Conservation (phyloP, 2,113 vertebrate species). For the Boulengeromyrus knoepffleri region DNA sequence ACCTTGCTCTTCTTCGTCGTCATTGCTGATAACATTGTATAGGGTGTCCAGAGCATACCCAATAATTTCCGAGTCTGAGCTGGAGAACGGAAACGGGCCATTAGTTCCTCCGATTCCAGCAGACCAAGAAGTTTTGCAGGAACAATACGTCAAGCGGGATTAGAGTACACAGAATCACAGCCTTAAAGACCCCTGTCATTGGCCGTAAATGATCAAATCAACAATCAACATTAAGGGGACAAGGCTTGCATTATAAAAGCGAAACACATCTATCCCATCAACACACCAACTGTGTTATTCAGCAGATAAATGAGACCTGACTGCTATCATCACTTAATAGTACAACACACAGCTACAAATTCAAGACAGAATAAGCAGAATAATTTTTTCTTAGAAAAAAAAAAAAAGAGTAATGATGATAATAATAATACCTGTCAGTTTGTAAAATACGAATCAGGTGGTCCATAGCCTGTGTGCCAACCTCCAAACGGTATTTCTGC, state of each 20-base stretch:
- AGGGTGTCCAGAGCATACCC: conserved; percentile 95
- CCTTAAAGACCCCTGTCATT: not conserved
- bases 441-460: conserved; percentile 86
- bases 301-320: not conserved
- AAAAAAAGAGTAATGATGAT: too few species aligned
- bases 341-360: not conserved
- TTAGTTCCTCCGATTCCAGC: not conserved
- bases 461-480: conserved; percentile 88
- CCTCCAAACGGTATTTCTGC: conserved; percentile 92
- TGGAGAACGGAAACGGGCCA: conserved; percentile 21
- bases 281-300: not conserved
- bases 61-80: conserved; percentile 97
- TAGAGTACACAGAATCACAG: not conserved
- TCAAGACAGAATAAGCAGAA: not conserved
- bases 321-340: not conserved
- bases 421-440: conserved; percentile 75
- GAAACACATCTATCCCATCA: not conserved
- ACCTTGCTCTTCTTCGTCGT: conserved; percentile 95
- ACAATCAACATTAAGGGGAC: not conserved
- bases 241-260: not conserved
- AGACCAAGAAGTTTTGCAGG: not conserved
- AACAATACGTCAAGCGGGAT: not conserved
- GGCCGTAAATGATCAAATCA: not conserved
- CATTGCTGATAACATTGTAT: conserved; percentile 92
- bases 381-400: too few species aligned